Conservation (phyloP, 1,140 invertebrate genomes). For the Nasonia vitripennis region DNA sequence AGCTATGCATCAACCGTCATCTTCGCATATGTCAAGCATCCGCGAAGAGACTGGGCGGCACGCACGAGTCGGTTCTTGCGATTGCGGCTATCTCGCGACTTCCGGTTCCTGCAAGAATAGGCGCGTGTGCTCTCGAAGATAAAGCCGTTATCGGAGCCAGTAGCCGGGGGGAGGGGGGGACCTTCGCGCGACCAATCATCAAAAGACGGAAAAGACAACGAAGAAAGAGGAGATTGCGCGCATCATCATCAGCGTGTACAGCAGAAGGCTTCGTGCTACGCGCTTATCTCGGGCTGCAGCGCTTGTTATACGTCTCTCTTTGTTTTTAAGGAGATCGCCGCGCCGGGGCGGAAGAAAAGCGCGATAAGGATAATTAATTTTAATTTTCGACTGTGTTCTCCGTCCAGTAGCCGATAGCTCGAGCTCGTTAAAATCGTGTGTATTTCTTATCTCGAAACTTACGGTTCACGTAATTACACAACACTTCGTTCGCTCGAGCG, state of each 20-base stretch:
- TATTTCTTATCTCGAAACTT: too few relatives aligned
- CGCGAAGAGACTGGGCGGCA: neutral
- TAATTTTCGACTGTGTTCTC: neutral
- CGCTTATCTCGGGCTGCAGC: neutral
- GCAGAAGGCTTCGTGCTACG: neutral
- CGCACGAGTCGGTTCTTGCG: constrained; percentile 24
- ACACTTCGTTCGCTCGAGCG: neutral
- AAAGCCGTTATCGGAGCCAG: constrained; percentile 33
- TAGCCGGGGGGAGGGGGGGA: neutral
- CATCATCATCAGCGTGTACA: neutral
- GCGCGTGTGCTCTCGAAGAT: constrained; percentile 35
- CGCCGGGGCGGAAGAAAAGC: neutral
- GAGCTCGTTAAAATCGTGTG: neutral
- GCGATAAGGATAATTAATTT: constrained; percentile 27
- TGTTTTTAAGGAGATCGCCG: neutral
- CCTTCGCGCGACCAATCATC: constrained; percentile 19
- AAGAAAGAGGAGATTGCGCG: constrained; percentile 29
- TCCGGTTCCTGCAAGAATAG: constrained; percentile 44
- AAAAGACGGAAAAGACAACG: constrained; percentile 47
- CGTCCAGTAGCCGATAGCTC: too few relatives aligned
- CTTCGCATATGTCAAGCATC: neutral
- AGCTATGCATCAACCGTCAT: neutral
- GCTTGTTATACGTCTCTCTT: neutral
- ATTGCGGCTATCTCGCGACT: constrained; percentile 44
- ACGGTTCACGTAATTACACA: too few relatives aligned